Percentiles rank a stretch among this genome's conserved stretches.
Conservation (phyloP, 2,113 vertebrate species). For the Nibea coibor region DNA sequence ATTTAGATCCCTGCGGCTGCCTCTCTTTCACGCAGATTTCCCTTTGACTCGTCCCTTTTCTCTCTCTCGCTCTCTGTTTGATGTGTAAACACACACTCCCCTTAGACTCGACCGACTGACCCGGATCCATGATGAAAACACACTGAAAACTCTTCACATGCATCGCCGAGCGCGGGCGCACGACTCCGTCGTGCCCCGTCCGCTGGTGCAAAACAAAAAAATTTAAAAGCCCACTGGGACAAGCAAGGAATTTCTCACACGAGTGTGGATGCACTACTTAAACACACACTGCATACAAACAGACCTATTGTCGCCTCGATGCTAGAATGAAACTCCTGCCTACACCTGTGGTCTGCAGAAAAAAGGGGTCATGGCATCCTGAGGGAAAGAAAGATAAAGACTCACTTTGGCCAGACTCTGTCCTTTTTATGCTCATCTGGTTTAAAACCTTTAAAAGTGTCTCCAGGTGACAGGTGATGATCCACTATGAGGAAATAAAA, state of each 20-base stretch:
- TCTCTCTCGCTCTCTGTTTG: constrained; percentile 53
- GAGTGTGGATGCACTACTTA: constrained; percentile 10
- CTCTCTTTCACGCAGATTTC: constrained; percentile 44
- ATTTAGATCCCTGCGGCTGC: constrained; percentile 38
- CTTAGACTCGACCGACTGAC: constrained; percentile 47
- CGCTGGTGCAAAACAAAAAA: accelerated
- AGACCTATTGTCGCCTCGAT: constrained; percentile 20
- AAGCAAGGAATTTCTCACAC: constrained; percentile 48
- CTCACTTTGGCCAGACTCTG: not conserved
- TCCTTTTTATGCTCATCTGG: constrained; percentile 26
- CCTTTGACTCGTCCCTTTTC: constrained; percentile 38
- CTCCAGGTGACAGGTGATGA: constrained; percentile 40
- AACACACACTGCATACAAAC: constrained; percentile 25
- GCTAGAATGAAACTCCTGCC: constrained; percentile 33
- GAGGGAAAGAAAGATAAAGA: constrained; percentile 7
- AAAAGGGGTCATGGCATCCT: not conserved
- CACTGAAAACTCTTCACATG: constrained; percentile 16
- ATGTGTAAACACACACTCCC: constrained; percentile 67
- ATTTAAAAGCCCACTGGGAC: constrained; percentile 20
- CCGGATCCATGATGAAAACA: constrained; percentile 49
- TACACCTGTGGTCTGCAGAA: constrained; percentile 6
- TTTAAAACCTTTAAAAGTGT: constrained; percentile 38
- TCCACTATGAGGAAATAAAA: constrained; percentile 46
- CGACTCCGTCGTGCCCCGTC: not conserved
- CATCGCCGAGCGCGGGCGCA: constrained; percentile 21